phyloP scores from a whole-genome alignment of 2,113 vertebrate genomes.

The Tonatia bakeri region DNA sequence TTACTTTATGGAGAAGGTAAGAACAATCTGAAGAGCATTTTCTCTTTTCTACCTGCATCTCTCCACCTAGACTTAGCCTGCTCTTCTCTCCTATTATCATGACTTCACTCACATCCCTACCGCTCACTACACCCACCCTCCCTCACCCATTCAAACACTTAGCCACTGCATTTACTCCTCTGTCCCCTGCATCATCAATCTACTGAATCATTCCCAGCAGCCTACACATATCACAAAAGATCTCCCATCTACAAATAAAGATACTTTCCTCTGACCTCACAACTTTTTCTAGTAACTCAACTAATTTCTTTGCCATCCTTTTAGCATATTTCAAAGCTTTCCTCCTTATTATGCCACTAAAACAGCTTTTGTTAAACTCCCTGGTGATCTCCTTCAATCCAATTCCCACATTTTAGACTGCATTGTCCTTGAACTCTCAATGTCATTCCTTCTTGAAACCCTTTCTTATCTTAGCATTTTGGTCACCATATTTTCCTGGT shows the following conservation, averaged over 20 bases:
- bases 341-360: background rate
- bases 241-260: background rate
- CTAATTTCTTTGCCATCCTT: background rate
- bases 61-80: background rate
- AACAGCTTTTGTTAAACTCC: background rate
- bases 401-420: background rate
- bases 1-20: background rate
- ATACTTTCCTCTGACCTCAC: background rate
- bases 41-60: background rate
- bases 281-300: background rate
- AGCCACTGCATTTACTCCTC: background rate
- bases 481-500: background rate
- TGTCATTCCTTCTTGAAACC: background rate
- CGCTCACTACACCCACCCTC: background rate
- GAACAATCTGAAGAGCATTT: background rate
- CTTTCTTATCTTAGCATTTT: background rate
- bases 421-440: background rate
- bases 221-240: background rate
- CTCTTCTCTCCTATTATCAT: background rate
- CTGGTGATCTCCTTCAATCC: background rate
- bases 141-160: background rate
- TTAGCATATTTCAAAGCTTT: background rate
- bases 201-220: background rate
- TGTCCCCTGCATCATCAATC: background rate
- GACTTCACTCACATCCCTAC: background rate